A percentile compares a stretch with the other conserved stretches of the same genome.
phyloP scores from a whole-genome alignment of 2,797 vertebrate genomes.

The Tadarida brasiliensis region DNA sequence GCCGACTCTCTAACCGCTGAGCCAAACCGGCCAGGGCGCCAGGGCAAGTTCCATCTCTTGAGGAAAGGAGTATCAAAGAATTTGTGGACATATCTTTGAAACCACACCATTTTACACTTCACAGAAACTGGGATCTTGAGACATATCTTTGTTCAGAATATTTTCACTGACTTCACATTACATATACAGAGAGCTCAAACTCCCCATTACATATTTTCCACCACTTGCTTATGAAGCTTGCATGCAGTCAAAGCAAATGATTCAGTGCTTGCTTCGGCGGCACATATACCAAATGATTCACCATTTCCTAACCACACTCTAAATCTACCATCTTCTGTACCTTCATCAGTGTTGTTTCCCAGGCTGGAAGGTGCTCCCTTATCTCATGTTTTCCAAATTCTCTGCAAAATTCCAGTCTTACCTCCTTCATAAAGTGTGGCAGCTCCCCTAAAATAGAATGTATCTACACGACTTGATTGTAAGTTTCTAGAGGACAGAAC shows the following conservation, averaged over 20 bases:
- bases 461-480: background rate
- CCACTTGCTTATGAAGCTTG: constrained; percentile 4
- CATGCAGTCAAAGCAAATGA: background rate
- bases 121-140: background rate
- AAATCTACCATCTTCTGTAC: background rate
- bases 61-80: constrained; percentile 14
- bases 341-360: background rate
- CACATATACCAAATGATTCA: background rate
- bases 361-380: background rate
- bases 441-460: background rate
- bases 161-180: constrained; percentile 43
- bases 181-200: background rate
- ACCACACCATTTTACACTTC: background rate
- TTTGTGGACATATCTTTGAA: constrained; percentile 11
- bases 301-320: background rate
- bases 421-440: background rate
- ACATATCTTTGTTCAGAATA: background rate
- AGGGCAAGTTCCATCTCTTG: background rate
- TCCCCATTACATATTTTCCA: background rate
- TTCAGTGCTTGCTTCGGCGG: background rate
- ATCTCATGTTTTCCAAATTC: background rate
- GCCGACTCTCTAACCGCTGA: too few species aligned
- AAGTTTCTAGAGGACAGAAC: background rate
- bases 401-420: background rate
- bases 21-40: too few species aligned